Base-by-base conservation (phyloP, 2,797 vertebrate species). In the Fistularia commersonii region DNA sequence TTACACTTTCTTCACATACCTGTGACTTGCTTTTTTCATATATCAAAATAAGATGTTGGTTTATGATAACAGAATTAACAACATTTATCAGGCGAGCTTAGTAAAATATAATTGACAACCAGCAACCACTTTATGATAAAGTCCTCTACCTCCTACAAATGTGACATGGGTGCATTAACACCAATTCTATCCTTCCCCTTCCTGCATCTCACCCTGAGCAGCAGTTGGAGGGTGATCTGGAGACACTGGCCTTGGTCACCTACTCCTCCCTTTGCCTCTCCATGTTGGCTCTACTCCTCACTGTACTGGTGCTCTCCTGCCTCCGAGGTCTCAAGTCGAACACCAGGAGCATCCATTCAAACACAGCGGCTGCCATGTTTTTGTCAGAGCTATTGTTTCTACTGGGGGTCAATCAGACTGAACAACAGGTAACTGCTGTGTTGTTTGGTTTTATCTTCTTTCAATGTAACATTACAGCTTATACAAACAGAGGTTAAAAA, bases 321-420 rank as follows among this genome's bases (percentile, higher is more conserved):
- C 91, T 99, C 54, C 90, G 94, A 62, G 94, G 95, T 61, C 92
- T 98, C 60, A 98, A 96, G 87, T 99, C 97, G 85, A 99, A 99
- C 81, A 93, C 88, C 32, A 89, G 94, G 51, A 93, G 94, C 76
- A 99, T 99, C 85, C 93, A 97, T 44, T 96, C 90, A 57, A 98
- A 99, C 54, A 93, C 95, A 49, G 92, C 94, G 0, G 91, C 92
- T 0, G 94, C 96, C 46, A 93, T 95, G 68, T 93, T 97, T 49
- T 79, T 96, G 52, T 95, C 97, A 0, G 95, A 99, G 84, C 91
- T 99, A 54, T 90, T 97, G 53, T 99, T 94, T 75, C 85, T 98
- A 58, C 81, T 98, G 48, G 97, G 97, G 23, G 92, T 99, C 84
- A 94, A 95, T 77, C 94, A 89, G 73, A 98, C 96, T 0, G 95